Evolutionary conservation across 1,140 invertebrate species (phyloP), one percentile per base, ranked within the genome.

Genomic region (Lasaia peninsularis): DNA sequence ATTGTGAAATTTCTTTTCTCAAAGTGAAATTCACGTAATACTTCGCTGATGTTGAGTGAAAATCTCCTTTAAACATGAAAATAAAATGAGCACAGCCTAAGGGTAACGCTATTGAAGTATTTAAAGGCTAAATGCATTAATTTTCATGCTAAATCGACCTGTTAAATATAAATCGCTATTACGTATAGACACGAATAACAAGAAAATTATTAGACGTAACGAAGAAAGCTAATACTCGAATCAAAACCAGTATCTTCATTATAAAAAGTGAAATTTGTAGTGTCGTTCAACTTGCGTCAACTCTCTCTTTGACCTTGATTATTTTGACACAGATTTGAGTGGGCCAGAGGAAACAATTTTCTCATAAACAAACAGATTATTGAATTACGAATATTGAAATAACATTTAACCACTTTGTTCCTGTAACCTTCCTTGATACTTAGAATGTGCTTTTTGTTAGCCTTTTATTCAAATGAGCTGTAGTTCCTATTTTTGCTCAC

Each of bases 221-320:
- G 24, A 31, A 52, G 12, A 52, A 28, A 52, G 35, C 9, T n/a
- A 14, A 31, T 40, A 55, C 12, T 44, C 28, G 24, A 44, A 14
- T 24, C 24, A 28, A 24, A 14, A 40, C 24, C 28, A 40, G 12
- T 21, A 14, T 31, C 35, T 56, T 28, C 53, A 18, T 35, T 51
- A 18, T 50, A 48, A 60, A 68, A 65, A 65, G 66, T 65, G 66
- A 68, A 68, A 58, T 60, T 68, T 53, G 21, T 61, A 14, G 53
- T 62, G 65, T 64, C 56, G 54, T 58, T 59, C 56, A 60, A 62
- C 62, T 67, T 61, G 24, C 24, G 24, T 28, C 24, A 7, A 28
- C 24, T 28, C 24, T 68, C 66, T 59, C 56, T 58, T 55, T 62
- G 62, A 62, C 66, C 66, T 68, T 68, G 62, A 68, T 68, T 65